These are phyloP conservation scores for Ivindomyrus marchei DNA, from an alignment of 2,113 vertebrate genomes.

Conservation along the genomic window DNA sequence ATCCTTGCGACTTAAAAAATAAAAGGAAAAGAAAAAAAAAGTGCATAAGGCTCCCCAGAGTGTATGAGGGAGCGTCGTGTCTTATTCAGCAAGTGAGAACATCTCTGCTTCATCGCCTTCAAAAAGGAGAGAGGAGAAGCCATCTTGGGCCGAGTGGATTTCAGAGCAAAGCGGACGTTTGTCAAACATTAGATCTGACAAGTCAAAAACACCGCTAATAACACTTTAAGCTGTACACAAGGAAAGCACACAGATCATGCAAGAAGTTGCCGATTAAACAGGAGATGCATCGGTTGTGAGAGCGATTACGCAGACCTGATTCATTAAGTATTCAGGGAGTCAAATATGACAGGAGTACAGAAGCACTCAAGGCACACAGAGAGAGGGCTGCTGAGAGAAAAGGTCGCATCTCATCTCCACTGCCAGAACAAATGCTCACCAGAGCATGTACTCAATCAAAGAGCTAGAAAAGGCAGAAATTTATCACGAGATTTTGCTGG, in stretches of 20 bases:
- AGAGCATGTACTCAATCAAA: background rate
- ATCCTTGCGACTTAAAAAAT: background rate
- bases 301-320: slow-evolving; percentile 8
- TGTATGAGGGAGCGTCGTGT: background rate
- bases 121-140: background rate
- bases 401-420: background rate
- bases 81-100: background rate
- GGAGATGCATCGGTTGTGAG: background rate
- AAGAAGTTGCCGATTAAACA: background rate
- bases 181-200: background rate
- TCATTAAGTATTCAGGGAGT: background rate
- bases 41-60: background rate
- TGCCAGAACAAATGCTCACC: background rate
- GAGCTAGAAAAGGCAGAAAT: background rate
- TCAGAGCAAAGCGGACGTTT: background rate
- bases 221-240: background rate
- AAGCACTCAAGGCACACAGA: slow-evolving; percentile 22
- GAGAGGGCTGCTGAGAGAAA: background rate
- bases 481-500: background rate
- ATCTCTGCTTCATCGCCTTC: background rate
- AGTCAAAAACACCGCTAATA: background rate
- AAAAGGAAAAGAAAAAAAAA: background rate
- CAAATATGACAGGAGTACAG: background rate
- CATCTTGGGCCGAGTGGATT: background rate
- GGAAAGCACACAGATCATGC: background rate